A percentile compares a stretch with the other conserved stretches of the same genome.
Conservation (phyloP, 2,797 vertebrate genomes). For the Danio jaintianensis region DNA sequence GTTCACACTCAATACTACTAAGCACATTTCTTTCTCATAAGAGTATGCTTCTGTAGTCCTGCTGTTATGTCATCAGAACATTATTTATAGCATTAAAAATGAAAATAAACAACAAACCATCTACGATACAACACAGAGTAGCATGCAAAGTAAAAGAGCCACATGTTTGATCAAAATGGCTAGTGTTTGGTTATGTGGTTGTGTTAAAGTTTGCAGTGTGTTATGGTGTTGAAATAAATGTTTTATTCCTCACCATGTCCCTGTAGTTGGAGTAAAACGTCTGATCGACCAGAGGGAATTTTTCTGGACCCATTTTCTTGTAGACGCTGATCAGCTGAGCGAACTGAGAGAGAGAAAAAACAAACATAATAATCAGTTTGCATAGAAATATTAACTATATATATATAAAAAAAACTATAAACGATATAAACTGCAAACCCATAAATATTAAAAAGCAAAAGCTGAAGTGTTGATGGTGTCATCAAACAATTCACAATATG, state of each 20-base stretch:
- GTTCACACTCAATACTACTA: background rate
- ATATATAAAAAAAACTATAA: no score
- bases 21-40: background rate
- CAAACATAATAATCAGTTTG: background rate
- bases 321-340: constrained; percentile 92
- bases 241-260: constrained; percentile 90
- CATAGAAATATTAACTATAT: background rate
- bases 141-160: no score
- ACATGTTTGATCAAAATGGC: no score
- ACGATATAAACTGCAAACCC: no score
- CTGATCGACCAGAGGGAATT: constrained; percentile 96
- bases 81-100: background rate
- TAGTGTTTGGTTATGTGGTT: no score
- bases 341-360: constrained; percentile 81
- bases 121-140: background rate
- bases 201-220: no score
- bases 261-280: constrained; percentile 98
- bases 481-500: background rate
- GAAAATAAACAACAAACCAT: background rate
- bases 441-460: background rate
- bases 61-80: background rate
- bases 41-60: background rate
- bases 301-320: constrained; percentile 90
- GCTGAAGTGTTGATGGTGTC: background rate
- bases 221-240: constrained; percentile 1